A percentile compares a stretch with the other conserved stretches of the same genome.
phyloP scores from a whole-genome alignment of 2,113 vertebrate species.

The Pachycephala philippinensis region DNA sequence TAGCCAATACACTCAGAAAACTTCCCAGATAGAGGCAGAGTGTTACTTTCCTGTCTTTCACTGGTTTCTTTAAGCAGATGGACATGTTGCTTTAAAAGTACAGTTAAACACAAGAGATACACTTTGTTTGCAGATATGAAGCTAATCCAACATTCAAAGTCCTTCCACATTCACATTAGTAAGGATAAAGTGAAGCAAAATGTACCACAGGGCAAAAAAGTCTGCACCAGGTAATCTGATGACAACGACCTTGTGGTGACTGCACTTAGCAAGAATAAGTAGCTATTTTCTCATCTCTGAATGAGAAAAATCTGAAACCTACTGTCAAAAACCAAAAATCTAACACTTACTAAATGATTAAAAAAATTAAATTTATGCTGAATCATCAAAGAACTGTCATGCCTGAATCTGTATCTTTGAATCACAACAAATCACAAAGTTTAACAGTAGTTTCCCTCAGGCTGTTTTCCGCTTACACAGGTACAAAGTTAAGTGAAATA shows the following conservation, averaged over 20 bases:
- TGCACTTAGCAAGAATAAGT: not conserved
- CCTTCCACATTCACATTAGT: not conserved
- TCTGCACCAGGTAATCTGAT: not conserved
- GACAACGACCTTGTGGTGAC: rapidly evolving
- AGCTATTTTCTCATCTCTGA: not conserved
- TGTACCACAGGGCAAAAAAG: not conserved
- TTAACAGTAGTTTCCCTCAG: constrained; percentile 29
- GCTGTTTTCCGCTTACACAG: constrained; percentile 33
- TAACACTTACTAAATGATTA: not conserved
- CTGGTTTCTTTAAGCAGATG: not conserved
- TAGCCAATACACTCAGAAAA: not conserved
- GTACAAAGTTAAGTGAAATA: constrained; percentile 65
- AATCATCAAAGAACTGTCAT: not conserved
- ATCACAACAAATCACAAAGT: constrained; percentile 40
- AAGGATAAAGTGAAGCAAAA: not conserved
- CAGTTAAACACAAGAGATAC: not conserved
- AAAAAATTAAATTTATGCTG: not conserved
- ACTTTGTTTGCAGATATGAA: not conserved
- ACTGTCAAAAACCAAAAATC: not conserved
- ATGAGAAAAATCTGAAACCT: not conserved
- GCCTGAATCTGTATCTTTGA: constrained; percentile 31
- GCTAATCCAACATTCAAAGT: not conserved
- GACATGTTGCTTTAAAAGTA: not conserved
- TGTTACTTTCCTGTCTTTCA: not conserved
- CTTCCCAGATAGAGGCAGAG: not conserved